Base-by-base conservation (phyloP, 1,140 invertebrate species). In the Propsilocerus akamusi region DNA sequence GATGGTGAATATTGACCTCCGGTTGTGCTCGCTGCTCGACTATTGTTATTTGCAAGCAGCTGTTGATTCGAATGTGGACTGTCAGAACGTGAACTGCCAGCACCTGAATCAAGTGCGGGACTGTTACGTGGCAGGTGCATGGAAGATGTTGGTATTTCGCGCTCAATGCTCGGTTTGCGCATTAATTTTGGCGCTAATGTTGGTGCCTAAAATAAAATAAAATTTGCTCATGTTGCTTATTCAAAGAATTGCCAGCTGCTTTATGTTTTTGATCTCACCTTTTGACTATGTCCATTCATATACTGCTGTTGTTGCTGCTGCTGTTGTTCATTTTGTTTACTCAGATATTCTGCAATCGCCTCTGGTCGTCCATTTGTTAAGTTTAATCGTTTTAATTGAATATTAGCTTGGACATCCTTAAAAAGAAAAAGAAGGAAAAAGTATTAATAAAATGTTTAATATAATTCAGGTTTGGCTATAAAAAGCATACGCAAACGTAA, bases 41-140 rank as follows among this genome's bases (percentile, higher is more conserved):
- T 58, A 24, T 56, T n/a, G n/a, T n/a, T 58, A 52, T 49, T 51
- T 46, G 49, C 46, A n/a, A 56, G 49, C 48, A 74, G 57, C 25
- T 74, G 72, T 17, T 63, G 65, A 58, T 74, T 71, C 51, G 82
- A 74, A 53, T 82, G 72, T 1, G 88, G 87, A 67, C 85, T 90
- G 59, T 93, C 88, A 0, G 88, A 92, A 23, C 89, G 72, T 8
- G 86, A 88, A 60, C 86, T 90, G 14, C 83, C 86, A 12, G 84
- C 85, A 6, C 84, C 84, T 37, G 84, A 89, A 55, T 91, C 88
- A 34, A 90, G 68, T 1, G 84, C 86, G 1, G 88, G 87, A 65
- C 86, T 89, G 7, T 82, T 81, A 49, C 86, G 72, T 41, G 62
- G 41, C 51, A 60, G 64, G 48, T 83, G 80, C 22, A 83, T 65